Evolutionary conservation across 2,888 invertebrate genomes (phyloP).

Genomic region (Leptinotarsa juncta): DNA sequence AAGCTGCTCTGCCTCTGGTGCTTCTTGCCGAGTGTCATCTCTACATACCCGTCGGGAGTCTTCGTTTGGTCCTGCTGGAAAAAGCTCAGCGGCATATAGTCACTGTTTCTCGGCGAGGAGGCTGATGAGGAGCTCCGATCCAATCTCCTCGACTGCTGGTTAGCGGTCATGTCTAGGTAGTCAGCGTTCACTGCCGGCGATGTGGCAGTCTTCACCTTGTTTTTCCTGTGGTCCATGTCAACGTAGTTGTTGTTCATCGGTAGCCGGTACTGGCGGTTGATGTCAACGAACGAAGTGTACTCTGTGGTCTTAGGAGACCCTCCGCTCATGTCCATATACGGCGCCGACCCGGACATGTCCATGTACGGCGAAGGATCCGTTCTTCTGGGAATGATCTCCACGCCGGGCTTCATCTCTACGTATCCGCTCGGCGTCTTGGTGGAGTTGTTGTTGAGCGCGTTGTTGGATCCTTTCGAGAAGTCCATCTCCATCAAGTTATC

Average conservation of each 20-base stretch:
- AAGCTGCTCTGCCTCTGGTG: conserved; percentile 59
- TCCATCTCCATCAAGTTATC: conserved; percentile 88
- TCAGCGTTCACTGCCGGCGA: conserved; percentile 48
- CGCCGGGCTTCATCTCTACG: conserved; percentile 66
- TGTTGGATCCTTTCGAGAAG: conserved; percentile 69
- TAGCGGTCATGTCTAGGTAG: conserved; percentile 64
- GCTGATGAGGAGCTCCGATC: conserved; percentile 31
- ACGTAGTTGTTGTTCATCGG: conserved; percentile 48
- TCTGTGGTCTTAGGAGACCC: conserved; percentile 41
- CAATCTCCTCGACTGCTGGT: conserved; percentile 30
- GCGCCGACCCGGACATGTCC: conserved; percentile 63
- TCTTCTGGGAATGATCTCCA: conserved; percentile 49
- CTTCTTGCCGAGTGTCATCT: conserved; percentile 70
- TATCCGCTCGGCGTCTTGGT: conserved; percentile 57
- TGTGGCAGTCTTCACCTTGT: conserved; percentile 31
- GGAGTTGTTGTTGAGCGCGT: conserved; percentile 55
- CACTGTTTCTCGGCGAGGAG: conserved; percentile 53
- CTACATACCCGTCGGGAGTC: conserved; percentile 74
- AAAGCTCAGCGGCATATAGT: conserved; percentile 61
- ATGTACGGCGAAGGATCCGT: conserved; percentile 63
- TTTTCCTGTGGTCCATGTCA: conserved; percentile 45
- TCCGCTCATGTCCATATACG: conserved; percentile 52
- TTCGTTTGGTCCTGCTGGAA: conserved; percentile 48
- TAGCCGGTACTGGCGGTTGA: conserved; percentile 41
- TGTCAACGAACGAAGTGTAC: conserved; percentile 41